A percentile compares a stretch with the other conserved stretches of the same genome.
Evolutionary conservation across 2,797 vertebrate species (phyloP).

Genomic region (Thunnus albacares): DNA sequence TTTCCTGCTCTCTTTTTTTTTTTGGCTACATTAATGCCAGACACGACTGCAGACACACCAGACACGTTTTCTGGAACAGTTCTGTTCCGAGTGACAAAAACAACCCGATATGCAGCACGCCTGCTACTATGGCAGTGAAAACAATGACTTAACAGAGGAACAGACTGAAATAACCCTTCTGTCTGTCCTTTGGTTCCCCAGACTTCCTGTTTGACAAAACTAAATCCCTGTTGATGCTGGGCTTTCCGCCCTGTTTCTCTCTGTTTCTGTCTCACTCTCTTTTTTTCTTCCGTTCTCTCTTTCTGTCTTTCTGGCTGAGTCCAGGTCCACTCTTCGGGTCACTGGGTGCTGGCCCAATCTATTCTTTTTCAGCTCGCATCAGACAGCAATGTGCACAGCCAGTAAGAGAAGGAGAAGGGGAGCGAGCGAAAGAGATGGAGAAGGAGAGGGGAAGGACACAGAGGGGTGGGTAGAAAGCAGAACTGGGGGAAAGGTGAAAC

Average conservation of each 20-base stretch:
- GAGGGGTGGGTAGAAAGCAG: slow-evolving; percentile 53
- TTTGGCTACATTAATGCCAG: slow-evolving; percentile 50
- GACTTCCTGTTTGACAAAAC: slow-evolving; percentile 86
- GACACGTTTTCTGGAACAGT: slow-evolving; percentile 56
- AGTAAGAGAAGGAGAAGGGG: slow-evolving; percentile 3
- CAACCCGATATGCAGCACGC: slow-evolving; percentile 50
- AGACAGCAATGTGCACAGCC: slow-evolving; percentile 43
- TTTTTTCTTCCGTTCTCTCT: slow-evolving; percentile 36
- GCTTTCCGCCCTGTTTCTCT: slow-evolving; percentile 79
- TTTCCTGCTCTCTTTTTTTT: slow-evolving; percentile 34
- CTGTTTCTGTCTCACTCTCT: slow-evolving; percentile 54
- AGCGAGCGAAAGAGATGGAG: slow-evolving; percentile 35
- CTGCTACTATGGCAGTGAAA: slow-evolving; percentile 71
- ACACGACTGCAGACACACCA: slow-evolving; percentile 53
- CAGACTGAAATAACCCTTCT: slow-evolving; percentile 82
- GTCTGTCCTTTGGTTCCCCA: slow-evolving; percentile 80
- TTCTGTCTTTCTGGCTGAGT: slow-evolving; percentile 52
- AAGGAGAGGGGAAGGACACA: slow-evolving; percentile 54
- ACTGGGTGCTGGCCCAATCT: slow-evolving; percentile 62
- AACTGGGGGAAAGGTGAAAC: slow-evolving; percentile 70
- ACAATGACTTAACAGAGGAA: slow-evolving; percentile 84
- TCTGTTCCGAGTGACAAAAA: slow-evolving; percentile 56
- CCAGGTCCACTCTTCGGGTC: slow-evolving; percentile 71
- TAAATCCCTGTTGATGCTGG: slow-evolving; percentile 84
- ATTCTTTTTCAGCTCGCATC: slow-evolving; percentile 46